phyloP scores from a whole-genome alignment of 2,113 vertebrate species.

The Limanda limanda region DNA sequence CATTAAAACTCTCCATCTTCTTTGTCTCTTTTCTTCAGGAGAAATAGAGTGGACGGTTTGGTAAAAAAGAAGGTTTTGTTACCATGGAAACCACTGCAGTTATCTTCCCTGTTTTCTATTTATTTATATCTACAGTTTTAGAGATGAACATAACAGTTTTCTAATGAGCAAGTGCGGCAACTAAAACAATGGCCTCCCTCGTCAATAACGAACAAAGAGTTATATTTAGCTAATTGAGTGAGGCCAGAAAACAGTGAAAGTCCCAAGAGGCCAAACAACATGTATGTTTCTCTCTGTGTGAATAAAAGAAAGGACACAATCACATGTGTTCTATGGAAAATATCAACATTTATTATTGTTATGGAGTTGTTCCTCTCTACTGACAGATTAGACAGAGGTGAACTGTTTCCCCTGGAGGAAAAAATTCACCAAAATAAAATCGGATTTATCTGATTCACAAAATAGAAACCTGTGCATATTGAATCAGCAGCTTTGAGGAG shows the following conservation, averaged over 20 bases:
- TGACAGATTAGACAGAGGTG: slow-evolving; percentile 15
- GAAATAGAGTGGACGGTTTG: neutral
- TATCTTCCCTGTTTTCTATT: neutral
- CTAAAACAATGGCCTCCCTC: neutral
- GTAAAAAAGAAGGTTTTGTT: neutral
- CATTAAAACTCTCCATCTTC: too few relatives aligned
- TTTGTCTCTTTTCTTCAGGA: too few relatives aligned
- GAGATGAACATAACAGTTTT: neutral
- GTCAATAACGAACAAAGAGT: neutral
- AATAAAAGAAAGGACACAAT: slow-evolving; percentile 14
- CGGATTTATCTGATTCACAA: slow-evolving; percentile 10
- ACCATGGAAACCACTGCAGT: slow-evolving; percentile 19
- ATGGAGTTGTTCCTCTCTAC: slow-evolving; percentile 5
- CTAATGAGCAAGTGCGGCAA: neutral
- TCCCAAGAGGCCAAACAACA: neutral
- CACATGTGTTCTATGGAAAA: slow-evolving; percentile 32
- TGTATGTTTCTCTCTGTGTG: neutral
- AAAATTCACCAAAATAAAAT: slow-evolving; percentile 35
- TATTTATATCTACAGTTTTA: slow-evolving; percentile 9
- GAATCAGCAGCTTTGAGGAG: too few relatives aligned
- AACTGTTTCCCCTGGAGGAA: neutral
- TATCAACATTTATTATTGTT: slow-evolving; percentile 54
- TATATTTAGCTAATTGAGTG: neutral
- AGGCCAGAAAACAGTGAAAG: too few relatives aligned
- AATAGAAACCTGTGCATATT: neutral